Conservation (phyloP, 2,797 vertebrate genomes). For the Leuciscus waleckii region DNA sequence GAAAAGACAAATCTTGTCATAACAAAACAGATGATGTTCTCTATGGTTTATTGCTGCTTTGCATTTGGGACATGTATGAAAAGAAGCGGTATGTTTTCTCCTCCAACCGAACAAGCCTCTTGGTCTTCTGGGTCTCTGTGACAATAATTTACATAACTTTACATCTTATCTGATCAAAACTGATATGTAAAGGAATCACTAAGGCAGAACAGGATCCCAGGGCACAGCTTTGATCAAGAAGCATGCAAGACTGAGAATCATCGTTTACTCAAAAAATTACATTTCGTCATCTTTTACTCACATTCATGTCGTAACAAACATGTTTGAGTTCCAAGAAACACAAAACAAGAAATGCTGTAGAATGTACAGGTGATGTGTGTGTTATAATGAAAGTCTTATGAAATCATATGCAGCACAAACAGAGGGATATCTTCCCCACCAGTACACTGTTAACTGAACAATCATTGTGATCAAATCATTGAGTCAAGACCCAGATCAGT, state of each 20-base stretch:
- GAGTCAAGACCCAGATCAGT: not conserved
- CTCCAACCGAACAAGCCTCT: not conserved
- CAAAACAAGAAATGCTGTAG: not conserved
- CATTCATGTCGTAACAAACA: not conserved
- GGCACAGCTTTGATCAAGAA: not conserved
- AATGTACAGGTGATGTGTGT: not conserved
- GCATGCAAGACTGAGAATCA: not conserved
- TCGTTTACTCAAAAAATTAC: not conserved
- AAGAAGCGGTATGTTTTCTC: not conserved
- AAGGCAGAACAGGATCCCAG: not conserved
- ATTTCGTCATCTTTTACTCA: not conserved
- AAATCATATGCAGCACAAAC: not conserved
- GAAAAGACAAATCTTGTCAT: not conserved
- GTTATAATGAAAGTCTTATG: not conserved
- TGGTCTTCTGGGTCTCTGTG: not conserved
- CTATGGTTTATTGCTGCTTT: slow-evolving; percentile 23
- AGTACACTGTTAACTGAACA: not conserved
- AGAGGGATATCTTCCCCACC: not conserved
- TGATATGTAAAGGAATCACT: not conserved
- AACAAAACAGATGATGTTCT: slow-evolving; percentile 13
- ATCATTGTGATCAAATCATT: not conserved
- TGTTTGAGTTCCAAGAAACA: not conserved
- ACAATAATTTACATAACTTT: slow-evolving; percentile 35
- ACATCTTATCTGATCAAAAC: slow-evolving; percentile 31
- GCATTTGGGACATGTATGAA: slow-evolving; percentile 6